Evolutionary conservation across 1,140 invertebrate genomes (phyloP).

Genomic region (Drosophila guanche): DNA sequence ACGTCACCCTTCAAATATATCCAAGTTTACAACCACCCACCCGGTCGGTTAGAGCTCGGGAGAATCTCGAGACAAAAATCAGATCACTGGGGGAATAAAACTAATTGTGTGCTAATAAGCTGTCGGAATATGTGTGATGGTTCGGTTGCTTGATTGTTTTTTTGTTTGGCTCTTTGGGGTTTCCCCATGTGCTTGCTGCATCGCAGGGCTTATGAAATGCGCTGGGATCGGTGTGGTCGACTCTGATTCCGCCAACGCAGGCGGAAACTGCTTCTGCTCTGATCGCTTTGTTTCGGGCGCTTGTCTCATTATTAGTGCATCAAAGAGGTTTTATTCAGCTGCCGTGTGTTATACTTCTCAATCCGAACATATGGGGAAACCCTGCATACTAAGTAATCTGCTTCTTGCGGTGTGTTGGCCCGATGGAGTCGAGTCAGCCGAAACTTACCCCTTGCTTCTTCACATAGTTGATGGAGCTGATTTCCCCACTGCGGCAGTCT

Average conservation of each 20-base stretch:
- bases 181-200: conserved; percentile 14
- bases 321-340: conserved; percentile 52
- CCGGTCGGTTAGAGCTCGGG: conserved; percentile 4
- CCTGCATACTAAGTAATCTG: conserved; percentile 25
- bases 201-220: conserved; percentile 52
- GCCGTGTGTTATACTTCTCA: conserved; percentile 38
- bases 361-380: conserved; percentile 2
- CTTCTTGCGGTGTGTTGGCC: conserved; percentile 4
- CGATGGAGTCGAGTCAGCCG: background rate
- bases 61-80: conserved; percentile 29
- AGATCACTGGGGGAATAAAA: conserved; percentile 23
- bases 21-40: background rate
- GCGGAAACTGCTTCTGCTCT: conserved; percentile 14
- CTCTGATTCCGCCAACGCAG: conserved; percentile 10
- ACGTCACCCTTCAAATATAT: background rate
- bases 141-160: conserved; percentile 13
- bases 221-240: conserved; percentile 34
- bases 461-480: conserved; percentile 66
- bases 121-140: conserved; percentile 25
- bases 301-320: conserved; percentile 62
- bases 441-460: conserved; percentile 74
- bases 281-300: conserved; percentile 54
- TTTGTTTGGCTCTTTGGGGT: conserved; percentile 8
- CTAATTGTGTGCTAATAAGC: conserved; percentile 77
- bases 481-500: conserved; percentile 76